These are phyloP conservation scores for Arenaria interpres DNA, from an alignment of 2,113 vertebrate genomes.

Conservation along the genomic window DNA sequence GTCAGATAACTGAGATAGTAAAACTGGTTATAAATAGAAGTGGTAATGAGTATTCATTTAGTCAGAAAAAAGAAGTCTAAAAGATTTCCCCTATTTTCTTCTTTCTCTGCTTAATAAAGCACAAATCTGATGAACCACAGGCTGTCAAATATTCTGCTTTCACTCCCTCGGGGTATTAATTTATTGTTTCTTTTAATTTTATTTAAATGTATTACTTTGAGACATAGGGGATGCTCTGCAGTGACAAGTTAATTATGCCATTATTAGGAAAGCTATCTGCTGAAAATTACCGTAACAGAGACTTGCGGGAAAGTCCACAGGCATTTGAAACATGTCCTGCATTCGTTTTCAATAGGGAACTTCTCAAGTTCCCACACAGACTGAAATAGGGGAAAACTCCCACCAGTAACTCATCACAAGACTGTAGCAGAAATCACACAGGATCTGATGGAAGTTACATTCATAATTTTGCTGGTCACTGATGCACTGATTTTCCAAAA, in stretches of 20 bases:
- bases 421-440: neutral
- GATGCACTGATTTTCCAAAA: neutral
- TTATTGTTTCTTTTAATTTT: neutral
- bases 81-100: neutral
- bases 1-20: neutral
- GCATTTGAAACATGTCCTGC: conserved; percentile 54
- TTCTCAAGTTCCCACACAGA: conserved; percentile 45
- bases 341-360: neutral
- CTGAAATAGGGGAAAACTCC: neutral
- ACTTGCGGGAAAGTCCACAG: conserved; percentile 55
- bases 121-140: neutral
- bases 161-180: neutral
- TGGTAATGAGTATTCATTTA: neutral
- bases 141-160: neutral
- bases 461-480: neutral
- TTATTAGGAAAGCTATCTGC: conserved; percentile 46
- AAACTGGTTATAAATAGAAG: neutral
- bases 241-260: conserved; percentile 49
- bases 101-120: neutral
- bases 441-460: neutral
- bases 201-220: neutral
- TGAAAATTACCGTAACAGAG: conserved; percentile 45
- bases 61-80: neutral
- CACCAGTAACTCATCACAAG: neutral
- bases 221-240: neutral